A percentile compares a stretch with the other conserved stretches of the same genome.
Conservation (phyloP, 1,140 invertebrate species). For the Orchesella cincta region DNA sequence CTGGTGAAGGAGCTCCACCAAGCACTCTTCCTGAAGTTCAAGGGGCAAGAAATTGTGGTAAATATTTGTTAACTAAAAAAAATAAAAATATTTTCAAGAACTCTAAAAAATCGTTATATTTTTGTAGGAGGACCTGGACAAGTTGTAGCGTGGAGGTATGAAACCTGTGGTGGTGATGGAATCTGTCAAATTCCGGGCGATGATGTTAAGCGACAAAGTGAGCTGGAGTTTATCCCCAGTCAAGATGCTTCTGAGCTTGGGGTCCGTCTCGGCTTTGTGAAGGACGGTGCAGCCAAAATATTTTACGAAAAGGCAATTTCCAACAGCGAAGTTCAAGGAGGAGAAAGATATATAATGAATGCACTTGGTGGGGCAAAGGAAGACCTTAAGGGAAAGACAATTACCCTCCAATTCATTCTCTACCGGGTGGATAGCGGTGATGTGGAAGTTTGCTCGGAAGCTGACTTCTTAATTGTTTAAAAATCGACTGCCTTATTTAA, state of each 20-base stretch:
- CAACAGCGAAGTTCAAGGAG: not conserved
- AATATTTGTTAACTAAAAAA: too few species aligned
- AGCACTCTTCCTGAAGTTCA: too few species aligned
- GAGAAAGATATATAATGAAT: not conserved
- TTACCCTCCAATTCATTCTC: not conserved
- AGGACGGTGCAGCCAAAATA: not conserved
- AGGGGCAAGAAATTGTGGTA: too few species aligned
- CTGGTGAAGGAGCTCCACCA: too few species aligned
- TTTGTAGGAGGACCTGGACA: slow-evolving; percentile 23
- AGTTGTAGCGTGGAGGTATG: not conserved
- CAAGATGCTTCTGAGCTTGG: not conserved
- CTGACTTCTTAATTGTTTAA: not conserved
- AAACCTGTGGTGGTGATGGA: slow-evolving; percentile 9
- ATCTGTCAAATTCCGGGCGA: slow-evolving; percentile 16
- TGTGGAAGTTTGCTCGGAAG: not conserved
- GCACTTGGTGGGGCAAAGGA: not conserved
- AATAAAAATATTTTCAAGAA: too few species aligned
- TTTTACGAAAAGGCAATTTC: not conserved
- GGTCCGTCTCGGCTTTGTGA: not conserved
- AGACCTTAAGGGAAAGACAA: not conserved
- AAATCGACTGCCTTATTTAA: too few species aligned
- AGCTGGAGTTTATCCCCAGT: not conserved
- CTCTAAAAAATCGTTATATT: too few species aligned
- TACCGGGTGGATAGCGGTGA: not conserved
- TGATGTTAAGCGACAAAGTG: slow-evolving; percentile 2